Percentiles rank a stretch among this genome's conserved stretches.
These are phyloP conservation scores for Australoheros facetus DNA, from an alignment of 2,797 vertebrate species.

Conservation along the genomic window DNA sequence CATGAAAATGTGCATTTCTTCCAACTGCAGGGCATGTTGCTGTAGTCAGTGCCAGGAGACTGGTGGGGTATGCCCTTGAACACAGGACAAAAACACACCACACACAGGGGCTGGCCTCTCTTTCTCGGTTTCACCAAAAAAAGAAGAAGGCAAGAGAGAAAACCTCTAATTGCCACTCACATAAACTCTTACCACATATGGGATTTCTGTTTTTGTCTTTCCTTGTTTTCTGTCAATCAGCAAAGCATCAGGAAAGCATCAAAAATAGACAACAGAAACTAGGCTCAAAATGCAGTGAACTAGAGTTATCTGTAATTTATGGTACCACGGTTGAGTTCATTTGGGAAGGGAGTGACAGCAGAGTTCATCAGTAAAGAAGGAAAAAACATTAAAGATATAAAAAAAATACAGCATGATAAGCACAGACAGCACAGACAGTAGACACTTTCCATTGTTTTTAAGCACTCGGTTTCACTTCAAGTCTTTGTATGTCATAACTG, in stretches of 20 bases:
- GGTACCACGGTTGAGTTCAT: no score
- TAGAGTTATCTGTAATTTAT: no score
- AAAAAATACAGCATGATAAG: neutral
- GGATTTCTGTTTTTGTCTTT: neutral
- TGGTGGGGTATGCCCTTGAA: slow-evolving; percentile 42
- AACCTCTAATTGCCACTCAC: neutral
- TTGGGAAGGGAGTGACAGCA: neutral
- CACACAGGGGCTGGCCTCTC: slow-evolving; percentile 9
- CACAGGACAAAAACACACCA: slow-evolving; percentile 10
- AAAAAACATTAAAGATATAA: neutral
- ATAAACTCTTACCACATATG: neutral
- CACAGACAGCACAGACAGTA: neutral
- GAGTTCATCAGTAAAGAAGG: neutral
- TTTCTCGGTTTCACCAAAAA: neutral
- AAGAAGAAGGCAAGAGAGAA: neutral
- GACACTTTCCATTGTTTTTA: no score
- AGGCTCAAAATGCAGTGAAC: neutral
- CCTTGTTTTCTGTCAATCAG: neutral
- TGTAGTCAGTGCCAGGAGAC: slow-evolving; percentile 17
- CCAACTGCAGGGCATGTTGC: slow-evolving; percentile 8
- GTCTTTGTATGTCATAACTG: neutral
- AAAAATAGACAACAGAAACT: neutral
- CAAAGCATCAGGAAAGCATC: no score
- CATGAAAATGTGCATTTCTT: slow-evolving; percentile 11
- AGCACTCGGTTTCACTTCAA: no score